Conservation (phyloP, 2,888 invertebrate species). For the Drosophila setosimentum region DNA sequence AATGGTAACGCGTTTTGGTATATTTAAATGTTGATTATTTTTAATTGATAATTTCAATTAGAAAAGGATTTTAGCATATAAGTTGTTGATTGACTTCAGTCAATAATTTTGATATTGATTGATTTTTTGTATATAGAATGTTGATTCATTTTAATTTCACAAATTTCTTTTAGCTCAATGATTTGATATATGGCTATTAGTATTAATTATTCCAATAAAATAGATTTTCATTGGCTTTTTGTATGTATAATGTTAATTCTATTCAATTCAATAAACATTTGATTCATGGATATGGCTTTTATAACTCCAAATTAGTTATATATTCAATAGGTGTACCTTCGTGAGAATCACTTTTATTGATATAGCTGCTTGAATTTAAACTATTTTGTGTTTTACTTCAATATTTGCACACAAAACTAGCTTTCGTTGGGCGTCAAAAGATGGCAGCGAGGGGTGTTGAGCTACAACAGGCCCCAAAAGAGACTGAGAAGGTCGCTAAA, state of each 20-base stretch:
- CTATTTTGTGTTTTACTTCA: neutral
- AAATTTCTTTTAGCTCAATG: too few relatives aligned
- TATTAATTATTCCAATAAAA: too few relatives aligned
- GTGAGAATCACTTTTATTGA: neutral
- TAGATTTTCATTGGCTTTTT: too few relatives aligned
- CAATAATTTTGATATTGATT: neutral
- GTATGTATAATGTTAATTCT: neutral
- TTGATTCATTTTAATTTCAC: too few relatives aligned
- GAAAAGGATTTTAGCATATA: neutral
- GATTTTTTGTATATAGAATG: too few relatives aligned
- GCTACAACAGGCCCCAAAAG: neutral
- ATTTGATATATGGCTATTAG: too few relatives aligned
- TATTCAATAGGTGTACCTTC: neutral
- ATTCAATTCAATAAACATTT: neutral
- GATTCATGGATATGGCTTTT: neutral
- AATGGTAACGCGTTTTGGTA: neutral
- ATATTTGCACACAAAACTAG: neutral
- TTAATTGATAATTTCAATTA: neutral
- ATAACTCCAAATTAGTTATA: neutral
- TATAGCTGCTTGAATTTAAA: neutral
- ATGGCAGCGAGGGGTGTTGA: neutral
- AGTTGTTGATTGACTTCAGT: neutral
- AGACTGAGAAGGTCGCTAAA: constrained; percentile 31
- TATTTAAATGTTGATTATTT: neutral
- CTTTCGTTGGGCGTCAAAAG: neutral